Percentiles rank a stretch among this genome's conserved stretches.
Evolutionary conservation across 2,113 vertebrate genomes (phyloP).

Genomic region (Larimichthys polyactis): DNA sequence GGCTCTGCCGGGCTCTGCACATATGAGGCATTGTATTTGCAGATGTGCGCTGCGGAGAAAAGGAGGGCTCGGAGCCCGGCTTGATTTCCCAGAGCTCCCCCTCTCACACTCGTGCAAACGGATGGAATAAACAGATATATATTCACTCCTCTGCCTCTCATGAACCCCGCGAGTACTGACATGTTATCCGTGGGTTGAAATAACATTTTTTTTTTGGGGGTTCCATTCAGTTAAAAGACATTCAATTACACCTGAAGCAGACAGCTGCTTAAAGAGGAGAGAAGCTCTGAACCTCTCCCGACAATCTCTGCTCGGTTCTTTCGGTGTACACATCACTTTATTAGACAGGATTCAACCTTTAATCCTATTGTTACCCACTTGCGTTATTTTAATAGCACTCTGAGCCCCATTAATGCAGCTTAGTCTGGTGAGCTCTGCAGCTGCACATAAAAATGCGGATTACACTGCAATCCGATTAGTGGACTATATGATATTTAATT

Average conservation of each 20-base stretch:
- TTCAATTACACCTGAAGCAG: constrained; percentile 93
- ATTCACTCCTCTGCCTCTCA: constrained; percentile 87
- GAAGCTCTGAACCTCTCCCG: constrained; percentile 76
- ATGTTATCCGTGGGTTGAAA: constrained; percentile 92
- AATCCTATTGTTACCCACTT: constrained; percentile 90
- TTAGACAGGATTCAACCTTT: constrained; percentile 91
- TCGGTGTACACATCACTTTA: constrained; percentile 88
- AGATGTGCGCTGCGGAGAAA: constrained; percentile 89
- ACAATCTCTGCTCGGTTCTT: constrained; percentile 84
- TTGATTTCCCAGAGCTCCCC: constrained; percentile 94
- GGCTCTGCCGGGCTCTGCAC: constrained; percentile 89
- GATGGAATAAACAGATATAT: constrained; percentile 91
- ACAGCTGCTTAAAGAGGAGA: constrained; percentile 86
- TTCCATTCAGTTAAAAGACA: constrained; percentile 88
- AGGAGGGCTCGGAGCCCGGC: constrained; percentile 81
- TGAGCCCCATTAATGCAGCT: constrained; percentile 86
- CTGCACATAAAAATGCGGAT: constrained; percentile 64
- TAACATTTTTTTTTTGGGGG: constrained; percentile 84
- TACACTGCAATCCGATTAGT: constrained; percentile 74
- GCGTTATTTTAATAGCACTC: constrained; percentile 91
- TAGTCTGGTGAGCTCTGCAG: constrained; percentile 84
- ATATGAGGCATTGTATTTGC: constrained; percentile 92
- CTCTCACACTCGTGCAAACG: constrained; percentile 84
- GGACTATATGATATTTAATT: constrained; percentile 66
- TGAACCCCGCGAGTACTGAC: constrained; percentile 89